Conservation (phyloP, 2,797 vertebrate species). For the Pitangus sulphuratus region DNA sequence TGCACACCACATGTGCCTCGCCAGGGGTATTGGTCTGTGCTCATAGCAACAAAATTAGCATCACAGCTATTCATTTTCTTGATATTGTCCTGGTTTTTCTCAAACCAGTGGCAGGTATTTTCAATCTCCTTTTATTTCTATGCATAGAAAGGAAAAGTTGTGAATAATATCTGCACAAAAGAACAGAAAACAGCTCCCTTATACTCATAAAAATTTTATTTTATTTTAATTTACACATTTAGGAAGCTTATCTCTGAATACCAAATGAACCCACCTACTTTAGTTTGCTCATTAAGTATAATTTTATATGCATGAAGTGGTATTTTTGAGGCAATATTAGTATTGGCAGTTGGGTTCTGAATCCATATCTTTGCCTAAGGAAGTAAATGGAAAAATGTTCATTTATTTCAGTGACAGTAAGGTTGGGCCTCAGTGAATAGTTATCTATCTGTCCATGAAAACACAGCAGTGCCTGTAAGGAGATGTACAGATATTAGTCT, state of each 20-base stretch:
- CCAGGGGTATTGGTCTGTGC: background rate
- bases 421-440: background rate
- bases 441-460: background rate
- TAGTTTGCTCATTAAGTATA: conserved; percentile 1
- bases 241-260: conserved; percentile 32
- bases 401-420: background rate
- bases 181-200: background rate
- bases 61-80: background rate
- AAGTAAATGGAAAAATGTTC: background rate
- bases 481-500: background rate
- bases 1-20: background rate
- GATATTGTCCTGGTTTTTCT: background rate
- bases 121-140: background rate
- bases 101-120: background rate
- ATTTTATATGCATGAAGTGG: conserved; percentile 7
- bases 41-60: background rate
- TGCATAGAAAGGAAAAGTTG: background rate
- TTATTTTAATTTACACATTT: conserved; percentile 30
- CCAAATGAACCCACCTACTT: conserved; percentile 30
- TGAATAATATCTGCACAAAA: background rate
- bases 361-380: background rate
- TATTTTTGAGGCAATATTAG: conserved; percentile 6
- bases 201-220: background rate
- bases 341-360: background rate
- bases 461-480: background rate